Base-by-base conservation (phyloP, 2,888 invertebrate genomes). In the Melipona beecheii region DNA sequence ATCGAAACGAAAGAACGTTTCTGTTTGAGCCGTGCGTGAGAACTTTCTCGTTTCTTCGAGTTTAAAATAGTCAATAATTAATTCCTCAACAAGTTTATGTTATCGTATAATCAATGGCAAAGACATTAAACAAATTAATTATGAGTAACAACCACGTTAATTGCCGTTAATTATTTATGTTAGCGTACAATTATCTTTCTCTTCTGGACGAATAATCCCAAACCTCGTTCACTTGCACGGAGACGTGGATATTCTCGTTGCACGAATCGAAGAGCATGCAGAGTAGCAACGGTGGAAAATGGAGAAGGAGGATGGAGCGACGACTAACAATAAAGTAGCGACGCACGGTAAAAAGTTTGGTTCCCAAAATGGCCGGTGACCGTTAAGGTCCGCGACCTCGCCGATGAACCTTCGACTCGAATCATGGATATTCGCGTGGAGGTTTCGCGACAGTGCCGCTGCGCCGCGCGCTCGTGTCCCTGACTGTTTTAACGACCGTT, bases 381-480 rank as follows among this genome's bases (percentile, higher is more conserved):
- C 85, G 85, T 84, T 85, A 85, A 85, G 85, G 81, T 85, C 75
- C 75, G 81, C 78, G 85, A 85, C 84, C 85, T 60, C 84, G 4
- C 15, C 21, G 75, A 73, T 64, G 75, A 82, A 72, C 69, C 78
- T 36, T 68, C 71, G 58, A 71, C 50, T 75, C 43, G 52, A 54
- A 72, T 71, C 77, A 68, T 58, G 68, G 56, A 77, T 75, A 70
- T 71, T 70, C 69, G 54, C 31, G 31, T 65, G 24, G 21, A 52
- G 21, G 60, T 78, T 74, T 66, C 31, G 52, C 13, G 64, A 74
- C 60, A 52, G 0, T 19, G 52, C 13, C 50, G 56, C 11, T 31
- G 31, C 15, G 24, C n/a, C n/a, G 17, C 31, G 43, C 9, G 43
- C 43, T 43, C 43, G 17, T 56, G 17, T 17, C 21, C 11, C n/a